Conservation (phyloP, 23 tunicate species). For the Styela plicata region DNA sequence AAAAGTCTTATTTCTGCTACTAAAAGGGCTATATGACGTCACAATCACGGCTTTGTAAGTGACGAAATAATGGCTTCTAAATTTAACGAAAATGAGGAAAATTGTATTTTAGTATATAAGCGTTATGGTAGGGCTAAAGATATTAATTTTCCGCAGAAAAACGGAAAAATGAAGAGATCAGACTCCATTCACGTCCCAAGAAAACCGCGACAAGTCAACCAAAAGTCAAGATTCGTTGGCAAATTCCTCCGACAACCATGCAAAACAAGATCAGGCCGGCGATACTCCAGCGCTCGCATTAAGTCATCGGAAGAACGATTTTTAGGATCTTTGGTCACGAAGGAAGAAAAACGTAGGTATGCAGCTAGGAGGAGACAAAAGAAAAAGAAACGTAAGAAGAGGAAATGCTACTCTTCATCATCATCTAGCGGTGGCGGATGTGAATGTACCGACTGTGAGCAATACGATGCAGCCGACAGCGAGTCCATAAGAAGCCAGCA, state of each 20-base stretch:
- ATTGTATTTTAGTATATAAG: too few relatives aligned
- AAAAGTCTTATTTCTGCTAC: not conserved
- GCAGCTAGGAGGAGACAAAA: not conserved
- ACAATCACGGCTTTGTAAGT: not conserved
- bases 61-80: not conserved
- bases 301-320: slow-evolving; percentile 31
- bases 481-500: not conserved
- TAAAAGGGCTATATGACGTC: not conserved
- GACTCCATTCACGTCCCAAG: too few relatives aligned
- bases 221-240: not conserved
- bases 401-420: not conserved
- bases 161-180: not conserved
- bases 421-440: not conserved
- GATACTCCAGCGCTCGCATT: slow-evolving; percentile 14
- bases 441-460: not conserved
- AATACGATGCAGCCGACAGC: not conserved
- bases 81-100: too few relatives aligned
- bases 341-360: not conserved
- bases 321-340: slow-evolving; percentile 28
- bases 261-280: slow-evolving; percentile 45
- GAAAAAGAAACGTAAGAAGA: not conserved
- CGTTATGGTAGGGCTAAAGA: too few relatives aligned
- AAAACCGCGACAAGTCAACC: not conserved
- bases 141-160: not conserved
- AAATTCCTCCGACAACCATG: slow-evolving; percentile 38